Evolutionary conservation across 2,113 vertebrate genomes (phyloP), one percentile per base, ranked within the genome.

Genomic region (Menidia beryllina): DNA sequence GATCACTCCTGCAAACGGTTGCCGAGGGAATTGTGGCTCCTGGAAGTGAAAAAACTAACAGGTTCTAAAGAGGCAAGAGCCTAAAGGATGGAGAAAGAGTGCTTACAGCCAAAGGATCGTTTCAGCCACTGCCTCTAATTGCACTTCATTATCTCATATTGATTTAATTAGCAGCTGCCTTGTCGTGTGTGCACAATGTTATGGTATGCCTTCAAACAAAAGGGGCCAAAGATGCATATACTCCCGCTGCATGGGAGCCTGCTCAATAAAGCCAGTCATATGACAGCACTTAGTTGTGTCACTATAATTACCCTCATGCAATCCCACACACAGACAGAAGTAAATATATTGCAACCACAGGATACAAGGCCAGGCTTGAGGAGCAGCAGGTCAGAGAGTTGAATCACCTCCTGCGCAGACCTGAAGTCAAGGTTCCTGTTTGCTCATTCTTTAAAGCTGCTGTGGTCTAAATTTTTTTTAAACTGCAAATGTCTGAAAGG

Each of bases 81-180:
- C 95, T 95, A 93, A 89, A 93, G 95, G 95, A 95, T 96, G 92
- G 94, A 94, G 92, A 93, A 95, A 84, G 92, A 90, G 95, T 96
- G 96, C 96, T 97, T 96, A 97, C 96, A 95, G 94, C 94, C n/a
- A 91, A 93, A 93, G 93, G 93, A 95, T 94, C 93, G 92, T 94
- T 94, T 94, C 94, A 94, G 95, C 95, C 90, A 95, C 94, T 93
- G 94, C 92, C 93, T 95, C 94, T 97, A 98, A 98, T 97, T 98
- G 96, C 94, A 92, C 93, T 96, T 97, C 96, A 97, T 97, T 98
- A 97, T 95, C 95, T 97, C 94, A 93, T 95, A 96, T 97, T 97
- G 96, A 98, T 98, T 98, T 97, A 97, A 98, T 98, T 97, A 97
- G 94, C 94, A 95, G 93, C 93, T 94, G 93, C 90, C 72, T 88